These are phyloP conservation scores for Cinclus mexicanus DNA, from an alignment of 2,113 vertebrate species.

Conservation along the genomic window DNA sequence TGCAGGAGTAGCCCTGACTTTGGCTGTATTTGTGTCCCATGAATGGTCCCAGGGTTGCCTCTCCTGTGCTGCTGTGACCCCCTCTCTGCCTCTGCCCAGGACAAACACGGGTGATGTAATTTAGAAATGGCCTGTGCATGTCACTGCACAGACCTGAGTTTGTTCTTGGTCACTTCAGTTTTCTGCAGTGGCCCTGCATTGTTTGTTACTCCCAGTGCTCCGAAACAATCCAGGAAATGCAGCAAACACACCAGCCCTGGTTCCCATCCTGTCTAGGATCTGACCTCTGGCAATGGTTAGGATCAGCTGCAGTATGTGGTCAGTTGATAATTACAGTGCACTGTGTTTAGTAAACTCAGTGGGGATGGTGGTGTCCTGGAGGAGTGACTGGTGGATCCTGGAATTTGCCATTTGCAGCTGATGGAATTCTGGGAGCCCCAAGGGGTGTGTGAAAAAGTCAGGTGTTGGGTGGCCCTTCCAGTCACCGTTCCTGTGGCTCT, in stretches of 20 bases:
- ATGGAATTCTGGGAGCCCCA: background rate
- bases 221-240: background rate
- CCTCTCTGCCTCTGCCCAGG: background rate
- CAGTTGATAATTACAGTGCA: background rate
- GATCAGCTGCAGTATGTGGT: background rate
- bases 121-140: background rate
- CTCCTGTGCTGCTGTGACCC: background rate
- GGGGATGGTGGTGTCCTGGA: background rate
- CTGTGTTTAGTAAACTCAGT: background rate
- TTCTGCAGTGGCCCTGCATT: fast-evolving
- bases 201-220: background rate
- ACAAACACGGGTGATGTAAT: fast-evolving
- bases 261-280: background rate
- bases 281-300: background rate
- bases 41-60: background rate
- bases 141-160: background rate
- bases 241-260: background rate
- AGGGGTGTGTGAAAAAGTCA: background rate
- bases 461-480: background rate
- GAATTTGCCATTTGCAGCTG: background rate
- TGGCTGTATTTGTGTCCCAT: background rate
- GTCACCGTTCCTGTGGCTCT: background rate
- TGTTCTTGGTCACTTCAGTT: fast-evolving
- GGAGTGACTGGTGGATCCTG: background rate
- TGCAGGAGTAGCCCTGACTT: background rate